These are phyloP conservation scores for Siniperca chuatsi DNA, from an alignment of 2,113 vertebrate genomes.

Conservation along the genomic window DNA sequence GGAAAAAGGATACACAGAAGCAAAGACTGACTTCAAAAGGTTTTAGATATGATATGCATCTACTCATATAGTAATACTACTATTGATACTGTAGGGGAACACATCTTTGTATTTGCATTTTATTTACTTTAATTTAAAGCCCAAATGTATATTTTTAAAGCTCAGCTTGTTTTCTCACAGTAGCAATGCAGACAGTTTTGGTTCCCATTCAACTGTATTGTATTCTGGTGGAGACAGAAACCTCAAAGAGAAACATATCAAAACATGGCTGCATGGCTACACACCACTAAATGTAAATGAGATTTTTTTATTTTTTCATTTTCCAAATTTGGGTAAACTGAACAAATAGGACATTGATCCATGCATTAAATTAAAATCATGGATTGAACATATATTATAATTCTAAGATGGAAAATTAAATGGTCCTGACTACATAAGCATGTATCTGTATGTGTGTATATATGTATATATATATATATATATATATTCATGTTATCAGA, in stretches of 20 bases:
- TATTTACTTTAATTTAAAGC: background rate
- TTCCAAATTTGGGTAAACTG: background rate
- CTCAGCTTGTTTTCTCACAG: background rate
- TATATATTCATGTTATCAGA: background rate
- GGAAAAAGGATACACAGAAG: background rate
- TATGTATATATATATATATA: too few species aligned
- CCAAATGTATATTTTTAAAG: background rate
- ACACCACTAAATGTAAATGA: background rate
- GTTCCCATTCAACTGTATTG: background rate
- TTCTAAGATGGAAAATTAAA: too few species aligned
- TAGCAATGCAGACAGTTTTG: background rate
- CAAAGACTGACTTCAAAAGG: constrained; percentile 10
- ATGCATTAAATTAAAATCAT: background rate
- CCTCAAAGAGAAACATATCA: too few species aligned
- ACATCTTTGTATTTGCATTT: background rate
- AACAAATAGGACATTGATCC: background rate
- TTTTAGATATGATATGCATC: background rate
- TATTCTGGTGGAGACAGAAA: background rate
- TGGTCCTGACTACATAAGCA: background rate
- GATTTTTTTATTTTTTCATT: background rate
- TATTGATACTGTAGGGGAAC: background rate
- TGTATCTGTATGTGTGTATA: background rate
- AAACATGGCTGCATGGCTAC: background rate
- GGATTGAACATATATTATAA: too few species aligned
- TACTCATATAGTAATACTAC: background rate